phyloP scores from a whole-genome alignment of 2,888 invertebrate genomes.

The Nezara viridula region DNA sequence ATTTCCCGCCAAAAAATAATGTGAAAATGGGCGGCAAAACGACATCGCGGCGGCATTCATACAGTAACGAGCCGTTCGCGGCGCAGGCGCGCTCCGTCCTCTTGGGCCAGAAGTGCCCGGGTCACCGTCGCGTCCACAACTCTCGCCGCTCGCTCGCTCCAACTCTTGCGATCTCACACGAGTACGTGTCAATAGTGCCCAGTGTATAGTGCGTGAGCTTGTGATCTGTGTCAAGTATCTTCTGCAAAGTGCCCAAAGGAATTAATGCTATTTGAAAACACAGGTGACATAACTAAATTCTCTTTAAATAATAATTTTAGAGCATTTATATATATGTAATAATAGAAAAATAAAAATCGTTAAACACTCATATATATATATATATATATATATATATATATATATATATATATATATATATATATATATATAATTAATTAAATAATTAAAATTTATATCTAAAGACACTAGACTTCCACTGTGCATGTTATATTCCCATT shows the following conservation, averaged over 20 bases:
- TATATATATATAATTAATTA: background rate
- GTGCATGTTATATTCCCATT: too few relatives aligned
- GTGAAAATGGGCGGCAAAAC: conserved; percentile 26
- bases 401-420: background rate
- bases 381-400: background rate
- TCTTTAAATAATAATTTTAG: background rate
- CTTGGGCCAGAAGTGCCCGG: conserved; percentile 23
- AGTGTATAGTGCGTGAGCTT: conserved; percentile 37
- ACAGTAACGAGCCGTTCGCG: conserved; percentile 28
- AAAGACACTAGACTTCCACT: too few relatives aligned
- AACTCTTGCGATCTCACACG: conserved; percentile 1
- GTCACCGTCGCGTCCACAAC: conserved; percentile 22
- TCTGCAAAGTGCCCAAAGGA: conserved; percentile 20
- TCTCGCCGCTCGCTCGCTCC: background rate
- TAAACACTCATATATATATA: too few relatives aligned
- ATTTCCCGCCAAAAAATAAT: conserved; percentile 1
- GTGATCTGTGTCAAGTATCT: conserved; percentile 26
- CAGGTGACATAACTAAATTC: background rate
- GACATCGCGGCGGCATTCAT: conserved; percentile 5
- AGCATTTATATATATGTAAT: background rate
- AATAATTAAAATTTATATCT: too few relatives aligned
- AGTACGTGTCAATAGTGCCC: background rate
- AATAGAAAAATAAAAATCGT: background rate
- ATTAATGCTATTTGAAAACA: conserved; percentile 53
- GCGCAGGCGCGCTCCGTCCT: conserved; percentile 28